Base-by-base conservation (phyloP, 1,140 invertebrate genomes). In the Leptinotarsa undecemlineata region DNA sequence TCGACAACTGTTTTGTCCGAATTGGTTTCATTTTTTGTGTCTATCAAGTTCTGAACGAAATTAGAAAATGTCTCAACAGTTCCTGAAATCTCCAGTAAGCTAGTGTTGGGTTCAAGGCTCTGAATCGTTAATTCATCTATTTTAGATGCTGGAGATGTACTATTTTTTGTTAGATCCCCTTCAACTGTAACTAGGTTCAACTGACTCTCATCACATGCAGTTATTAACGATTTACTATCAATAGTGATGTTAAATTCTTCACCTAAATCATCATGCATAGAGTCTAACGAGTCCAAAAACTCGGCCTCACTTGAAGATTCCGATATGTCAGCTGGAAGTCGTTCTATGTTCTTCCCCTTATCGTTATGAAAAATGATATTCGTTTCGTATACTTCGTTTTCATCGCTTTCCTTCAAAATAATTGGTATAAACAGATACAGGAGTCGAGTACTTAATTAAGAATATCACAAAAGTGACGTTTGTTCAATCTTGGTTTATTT, bases 221-320 rank as follows among this genome's bases (percentile, higher is more conserved):
- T 77, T 79, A 75, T 66, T 73, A 76, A 42, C 62, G 51, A 21
- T 42, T 63, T 63, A 20, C 13, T n/a, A n/a, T 72, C 57, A 20
- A 68, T 74, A 23, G 15, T 51, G 70, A 48, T 74, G 68, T 77
- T 77, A 74, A 71, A 60, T 64, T 75, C 64, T 64, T 74, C 71
- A 51, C 62, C 75, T 77, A 75, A 42, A 68, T 71, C 48, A 51
- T 73, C 79, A 78, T 80, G 77, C 77, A 77, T 60, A 57, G 69
- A 64, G 60, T 80, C 78, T 69, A 77, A 67, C 20, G 76, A 78
- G 78, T 84, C 83, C 73, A 77, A 68, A 81, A 84, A 83, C 67
- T 84, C 83, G 26, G 78, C 80, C 80, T 84, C 83, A 78, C 82
- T 83, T 76, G 81, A 81, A 21, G 76, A 76, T 21, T 57, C 51